Base-by-base conservation (phyloP, 1,140 invertebrate species). In the Mamestra configurata region DNA sequence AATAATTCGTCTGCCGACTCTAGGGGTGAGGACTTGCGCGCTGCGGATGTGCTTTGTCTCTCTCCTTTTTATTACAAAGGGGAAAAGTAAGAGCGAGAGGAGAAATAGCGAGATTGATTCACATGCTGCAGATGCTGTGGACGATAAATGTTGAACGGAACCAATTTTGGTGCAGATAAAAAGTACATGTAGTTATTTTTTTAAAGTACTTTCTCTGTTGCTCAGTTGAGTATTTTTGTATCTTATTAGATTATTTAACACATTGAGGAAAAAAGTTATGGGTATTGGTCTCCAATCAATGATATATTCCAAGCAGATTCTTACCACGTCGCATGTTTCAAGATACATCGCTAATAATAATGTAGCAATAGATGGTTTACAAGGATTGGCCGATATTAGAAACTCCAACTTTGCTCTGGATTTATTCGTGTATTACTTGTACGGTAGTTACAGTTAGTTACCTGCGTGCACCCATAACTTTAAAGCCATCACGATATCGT, bases 111-210 rank as follows among this genome's bases (percentile, higher is more conserved):
- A 84, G 89, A 91, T 92, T 91, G 86, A 92, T 93, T 91, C 90
- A 89, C 89, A 82, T 88, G 85, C 82, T 90, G 89, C 88, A 89
- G 90, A 93, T 91, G 90, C 92, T 92, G 92, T 73, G 88, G 81
- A 61, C 78, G 57, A 53, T 53, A 81, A 82, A 92, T 90, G 86
- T 86, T 79, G 53, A 84, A 89, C 40, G 46, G 85, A 84, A 76
- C 79, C 81, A 85, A 57, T 82, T 78, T 77, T 43, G 31, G 15
- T 75, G 20, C 35, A 35, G 57, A 13, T n/a, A n/a, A 55, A 37
- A 46, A n/a, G n/a, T n/a, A n/a, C n/a, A 35, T 24, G 10, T 35
- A 15, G 53, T 43, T 43, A 40, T 40, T 43, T 10, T 57, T 75
- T 75, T 5, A 27, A n/a, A 7, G 55, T 13, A 6, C 4, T n/a